phyloP scores from a whole-genome alignment of 2,113 vertebrate genomes.

The Periophthalmodon schlosseri region DNA sequence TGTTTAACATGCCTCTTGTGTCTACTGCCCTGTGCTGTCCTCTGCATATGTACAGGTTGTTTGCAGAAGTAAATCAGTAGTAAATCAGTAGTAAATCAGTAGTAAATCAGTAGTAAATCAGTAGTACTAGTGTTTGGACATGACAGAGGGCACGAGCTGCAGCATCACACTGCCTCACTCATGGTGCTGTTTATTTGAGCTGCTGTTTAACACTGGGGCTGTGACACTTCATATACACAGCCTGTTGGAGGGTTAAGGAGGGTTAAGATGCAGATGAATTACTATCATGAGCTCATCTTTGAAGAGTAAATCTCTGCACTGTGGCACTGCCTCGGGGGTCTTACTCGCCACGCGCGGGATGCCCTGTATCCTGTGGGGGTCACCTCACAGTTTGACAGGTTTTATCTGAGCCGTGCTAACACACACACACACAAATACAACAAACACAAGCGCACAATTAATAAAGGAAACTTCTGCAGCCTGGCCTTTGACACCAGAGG shows the following conservation, averaged over 20 bases:
- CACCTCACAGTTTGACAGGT: slow-evolving; percentile 76
- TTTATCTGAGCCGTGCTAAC: slow-evolving; percentile 59
- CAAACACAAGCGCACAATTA: slow-evolving; percentile 48
- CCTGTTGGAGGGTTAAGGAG: slow-evolving; percentile 63
- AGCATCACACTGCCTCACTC: slow-evolving; percentile 47
- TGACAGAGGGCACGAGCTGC: slow-evolving; percentile 20
- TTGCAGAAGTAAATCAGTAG: slow-evolving; percentile 21
- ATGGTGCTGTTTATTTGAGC: slow-evolving; percentile 70
- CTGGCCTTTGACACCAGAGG: slow-evolving; percentile 69
- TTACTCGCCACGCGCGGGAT: slow-evolving; percentile 67
- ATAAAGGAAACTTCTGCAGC: slow-evolving; percentile 73
- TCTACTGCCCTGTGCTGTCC: not conserved
- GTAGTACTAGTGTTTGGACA: slow-evolving; percentile 33
- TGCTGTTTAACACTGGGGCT: slow-evolving; percentile 63
- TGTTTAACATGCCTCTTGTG: not conserved
- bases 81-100: slow-evolving; percentile 31
- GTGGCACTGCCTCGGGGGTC: slow-evolving; percentile 56
- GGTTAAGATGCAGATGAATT: slow-evolving; percentile 75
- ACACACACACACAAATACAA: slow-evolving; percentile 33
- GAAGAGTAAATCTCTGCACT: slow-evolving; percentile 71
- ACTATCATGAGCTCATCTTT: slow-evolving; percentile 71
- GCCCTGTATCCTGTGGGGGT: slow-evolving; percentile 65
- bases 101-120: slow-evolving; percentile 31
- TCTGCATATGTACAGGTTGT: slow-evolving; percentile 2
- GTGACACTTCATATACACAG: slow-evolving; percentile 69